phyloP scores from a whole-genome alignment of 2,113 vertebrate species.

The Crotalus viridis region DNA sequence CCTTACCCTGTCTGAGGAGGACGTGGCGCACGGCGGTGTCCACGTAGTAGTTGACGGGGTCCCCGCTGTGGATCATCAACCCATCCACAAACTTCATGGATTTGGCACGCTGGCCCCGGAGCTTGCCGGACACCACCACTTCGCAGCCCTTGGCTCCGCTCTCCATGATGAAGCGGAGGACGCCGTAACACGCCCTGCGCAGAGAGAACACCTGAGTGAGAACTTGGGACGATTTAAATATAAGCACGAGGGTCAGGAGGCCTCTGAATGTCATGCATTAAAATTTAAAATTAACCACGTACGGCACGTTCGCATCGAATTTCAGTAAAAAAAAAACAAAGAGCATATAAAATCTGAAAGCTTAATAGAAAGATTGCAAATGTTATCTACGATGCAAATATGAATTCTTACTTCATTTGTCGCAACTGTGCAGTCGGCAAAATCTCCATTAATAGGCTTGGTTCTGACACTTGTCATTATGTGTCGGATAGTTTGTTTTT shows the following conservation, averaged over 20 bases:
- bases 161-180: constrained; percentile 99
- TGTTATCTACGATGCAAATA: background rate
- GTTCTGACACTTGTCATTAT: background rate
- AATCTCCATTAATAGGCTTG: background rate
- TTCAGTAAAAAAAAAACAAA: background rate
- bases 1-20: constrained; percentile 93
- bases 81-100: constrained; percentile 99
- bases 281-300: background rate
- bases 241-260: background rate
- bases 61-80: constrained; percentile 98
- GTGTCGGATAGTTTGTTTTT: background rate
- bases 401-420: background rate
- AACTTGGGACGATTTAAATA: background rate
- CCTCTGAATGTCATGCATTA: background rate
- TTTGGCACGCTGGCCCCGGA: constrained; percentile 94
- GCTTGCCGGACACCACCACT: constrained; percentile 95
- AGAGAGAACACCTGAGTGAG: fast-evolving
- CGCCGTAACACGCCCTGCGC: constrained; percentile 91
- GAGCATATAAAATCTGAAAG: background rate
- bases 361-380: background rate
- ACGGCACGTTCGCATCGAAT: too few relatives aligned
- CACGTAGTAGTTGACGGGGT: constrained; percentile 98
- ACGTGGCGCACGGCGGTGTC: constrained; percentile 97
- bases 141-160: constrained; percentile 96
- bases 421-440: background rate